Conservation (phyloP, 2,888 invertebrate species). For the Cantharis lateralis region DNA sequence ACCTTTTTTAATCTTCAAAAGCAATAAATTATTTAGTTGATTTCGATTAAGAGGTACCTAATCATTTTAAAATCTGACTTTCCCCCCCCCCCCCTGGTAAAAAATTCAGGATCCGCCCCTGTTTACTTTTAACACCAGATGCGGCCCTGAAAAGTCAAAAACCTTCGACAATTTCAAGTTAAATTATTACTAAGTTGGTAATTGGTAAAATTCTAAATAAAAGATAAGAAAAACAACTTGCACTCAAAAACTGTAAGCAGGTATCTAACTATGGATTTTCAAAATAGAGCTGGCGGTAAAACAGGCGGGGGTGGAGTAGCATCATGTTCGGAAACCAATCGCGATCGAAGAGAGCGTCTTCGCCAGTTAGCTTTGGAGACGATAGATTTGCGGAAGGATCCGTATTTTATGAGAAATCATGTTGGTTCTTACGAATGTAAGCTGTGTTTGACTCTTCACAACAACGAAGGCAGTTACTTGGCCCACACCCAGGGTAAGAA, state of each 20-base stretch:
- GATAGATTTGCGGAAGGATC: slow-evolving; percentile 98
- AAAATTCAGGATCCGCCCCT: no score
- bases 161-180: no score
- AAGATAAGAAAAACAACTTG: no score
- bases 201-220: no score
- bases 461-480: slow-evolving; percentile 98
- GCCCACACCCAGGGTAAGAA: slow-evolving; percentile 99
- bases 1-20: no score
- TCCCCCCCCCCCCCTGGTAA: no score
- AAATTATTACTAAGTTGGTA: no score
- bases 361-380: slow-evolving; percentile 97
- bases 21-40: no score
- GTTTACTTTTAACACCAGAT: no score
- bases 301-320: slow-evolving; percentile 99
- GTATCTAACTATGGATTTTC: slow-evolving; percentile 85
- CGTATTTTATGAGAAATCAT: slow-evolving; percentile 99
- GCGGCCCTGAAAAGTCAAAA: no score
- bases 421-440: slow-evolving; percentile 96
- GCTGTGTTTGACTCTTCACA: slow-evolving; percentile 95
- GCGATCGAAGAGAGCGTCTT: slow-evolving; percentile 93
- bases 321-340: slow-evolving; percentile 97
- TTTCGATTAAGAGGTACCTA: no score
- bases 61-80: no score
- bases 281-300: slow-evolving; percentile 98
- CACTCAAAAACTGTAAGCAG: neutral